A percentile compares a stretch with the other conserved stretches of the same genome.
Evolutionary conservation across 2,113 vertebrate genomes (phyloP).

Genomic region (Propithecus coquereli): DNA sequence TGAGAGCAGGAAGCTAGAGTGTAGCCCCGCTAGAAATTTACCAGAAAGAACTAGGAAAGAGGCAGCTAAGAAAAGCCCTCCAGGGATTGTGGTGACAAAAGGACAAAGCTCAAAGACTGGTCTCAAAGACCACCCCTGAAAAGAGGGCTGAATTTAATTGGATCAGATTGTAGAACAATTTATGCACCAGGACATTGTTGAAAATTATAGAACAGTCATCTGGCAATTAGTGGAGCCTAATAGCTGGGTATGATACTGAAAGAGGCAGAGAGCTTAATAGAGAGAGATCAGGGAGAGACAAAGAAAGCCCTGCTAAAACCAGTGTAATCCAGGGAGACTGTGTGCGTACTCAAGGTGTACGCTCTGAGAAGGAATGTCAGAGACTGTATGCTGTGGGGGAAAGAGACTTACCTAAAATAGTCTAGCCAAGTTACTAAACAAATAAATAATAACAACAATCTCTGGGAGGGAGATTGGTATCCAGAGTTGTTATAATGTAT

Average conservation of each 20-base stretch:
- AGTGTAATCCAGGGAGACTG: not conserved
- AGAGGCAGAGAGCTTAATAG: not conserved
- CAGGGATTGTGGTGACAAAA: not conserved
- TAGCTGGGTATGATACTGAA: not conserved
- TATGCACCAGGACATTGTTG: not conserved
- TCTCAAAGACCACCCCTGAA: not conserved
- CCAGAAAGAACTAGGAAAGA: not conserved
- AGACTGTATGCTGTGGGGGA: not conserved
- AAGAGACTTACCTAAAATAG: not conserved
- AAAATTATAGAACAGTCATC: not conserved
- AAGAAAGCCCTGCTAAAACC: not conserved
- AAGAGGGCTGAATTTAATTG: not conserved
- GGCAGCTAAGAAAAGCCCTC: not conserved
- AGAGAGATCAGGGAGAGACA: not conserved
- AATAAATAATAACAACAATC: not conserved
- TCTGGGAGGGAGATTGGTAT: not conserved
- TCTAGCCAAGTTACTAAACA: not conserved
- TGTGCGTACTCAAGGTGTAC: not conserved
- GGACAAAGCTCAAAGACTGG: not conserved
- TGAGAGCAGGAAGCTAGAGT: not conserved
- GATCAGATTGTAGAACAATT: not conserved
- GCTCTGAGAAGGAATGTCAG: not conserved
- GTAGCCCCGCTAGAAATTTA: not conserved
- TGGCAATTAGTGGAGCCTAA: not conserved
- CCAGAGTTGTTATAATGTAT: not conserved